Evolutionary conservation across 2,797 vertebrate genomes (phyloP).

Genomic region (Merluccius polli): DNA sequence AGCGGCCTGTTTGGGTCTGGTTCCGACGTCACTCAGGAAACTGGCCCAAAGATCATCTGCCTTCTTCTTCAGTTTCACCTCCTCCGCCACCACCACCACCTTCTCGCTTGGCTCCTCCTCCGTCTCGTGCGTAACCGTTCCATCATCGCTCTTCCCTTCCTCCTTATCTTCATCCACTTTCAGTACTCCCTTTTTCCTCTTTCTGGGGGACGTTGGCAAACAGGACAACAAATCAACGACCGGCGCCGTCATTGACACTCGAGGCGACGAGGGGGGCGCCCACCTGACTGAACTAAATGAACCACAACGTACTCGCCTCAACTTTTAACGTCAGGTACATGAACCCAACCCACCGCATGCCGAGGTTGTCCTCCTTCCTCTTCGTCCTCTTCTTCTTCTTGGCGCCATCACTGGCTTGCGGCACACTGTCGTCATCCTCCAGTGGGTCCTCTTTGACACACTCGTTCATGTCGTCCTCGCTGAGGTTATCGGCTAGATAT

Average conservation of each 20-base stretch:
- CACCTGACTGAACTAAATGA: neutral
- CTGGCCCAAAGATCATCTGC: conserved; percentile 95
- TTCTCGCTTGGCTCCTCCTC: conserved; percentile 41
- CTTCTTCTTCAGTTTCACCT: conserved; percentile 73
- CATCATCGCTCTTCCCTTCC: conserved; percentile 40
- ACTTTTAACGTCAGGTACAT: conserved; percentile 4
- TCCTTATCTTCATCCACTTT: conserved; percentile 54
- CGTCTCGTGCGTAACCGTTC: conserved; percentile 44
- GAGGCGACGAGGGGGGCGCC: neutral
- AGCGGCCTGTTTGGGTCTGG: conserved; percentile 69
- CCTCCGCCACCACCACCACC: conserved; percentile 23
- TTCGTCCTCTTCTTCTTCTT: conserved; percentile 54
- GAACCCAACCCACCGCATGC: conserved; percentile 58
- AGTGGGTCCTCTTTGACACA: conserved; percentile 85
- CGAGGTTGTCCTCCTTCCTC: conserved; percentile 46
- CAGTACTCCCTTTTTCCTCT: conserved; percentile 79
- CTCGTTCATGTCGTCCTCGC: conserved; percentile 89
- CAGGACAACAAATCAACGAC: neutral
- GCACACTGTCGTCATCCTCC: conserved; percentile 49
- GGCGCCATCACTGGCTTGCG: conserved; percentile 34
- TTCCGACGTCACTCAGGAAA: conserved; percentile 90
- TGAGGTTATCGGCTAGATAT: conserved; percentile 84
- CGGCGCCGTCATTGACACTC: neutral
- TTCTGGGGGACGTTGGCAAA: conserved; percentile 60
- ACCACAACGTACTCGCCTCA: neutral